Conservation (phyloP, 92 coral and sea anemone genomes). For the Parazoanthus atlanticus region DNA sequence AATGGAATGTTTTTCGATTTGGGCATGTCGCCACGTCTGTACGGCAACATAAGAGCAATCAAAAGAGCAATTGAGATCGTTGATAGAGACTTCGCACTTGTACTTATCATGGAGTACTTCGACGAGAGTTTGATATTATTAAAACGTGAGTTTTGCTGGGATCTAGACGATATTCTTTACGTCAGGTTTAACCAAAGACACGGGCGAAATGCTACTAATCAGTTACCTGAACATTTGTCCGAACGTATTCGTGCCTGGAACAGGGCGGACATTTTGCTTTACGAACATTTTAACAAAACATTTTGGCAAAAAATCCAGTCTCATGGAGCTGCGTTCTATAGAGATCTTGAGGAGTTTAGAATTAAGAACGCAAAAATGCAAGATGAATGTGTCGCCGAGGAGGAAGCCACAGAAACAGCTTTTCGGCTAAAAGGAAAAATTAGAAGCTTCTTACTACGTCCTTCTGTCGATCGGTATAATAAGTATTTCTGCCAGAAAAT, state of each 20-base stretch:
- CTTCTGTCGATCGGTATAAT: constrained; percentile 67
- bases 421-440: constrained; percentile 64
- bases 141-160: constrained; percentile 93
- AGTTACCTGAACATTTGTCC: constrained; percentile 42
- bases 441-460: constrained; percentile 68
- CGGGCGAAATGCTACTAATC: constrained; percentile 42
- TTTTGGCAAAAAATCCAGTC: constrained; percentile 84
- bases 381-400: constrained; percentile 74
- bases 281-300: constrained; percentile 81
- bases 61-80: constrained; percentile 57
- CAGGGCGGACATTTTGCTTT: constrained; percentile 83
- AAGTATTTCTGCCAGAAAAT: constrained; percentile 90
- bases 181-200: constrained; percentile 85
- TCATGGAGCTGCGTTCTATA: constrained; percentile 80
- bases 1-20: constrained; percentile 96
- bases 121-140: constrained; percentile 92
- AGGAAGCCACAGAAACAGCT: constrained; percentile 74
- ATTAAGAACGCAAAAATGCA: constrained; percentile 70
- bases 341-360: constrained; percentile 78
- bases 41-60: constrained; percentile 64
- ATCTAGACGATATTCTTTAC: constrained; percentile 86
- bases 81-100: constrained; percentile 80
- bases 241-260: constrained; percentile 80
- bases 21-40: constrained; percentile 68
- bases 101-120: constrained; percentile 91